Percentiles rank a stretch among this genome's conserved stretches.
Conservation (phyloP, 2,797 vertebrate species). For the Centropyge bicolor region DNA sequence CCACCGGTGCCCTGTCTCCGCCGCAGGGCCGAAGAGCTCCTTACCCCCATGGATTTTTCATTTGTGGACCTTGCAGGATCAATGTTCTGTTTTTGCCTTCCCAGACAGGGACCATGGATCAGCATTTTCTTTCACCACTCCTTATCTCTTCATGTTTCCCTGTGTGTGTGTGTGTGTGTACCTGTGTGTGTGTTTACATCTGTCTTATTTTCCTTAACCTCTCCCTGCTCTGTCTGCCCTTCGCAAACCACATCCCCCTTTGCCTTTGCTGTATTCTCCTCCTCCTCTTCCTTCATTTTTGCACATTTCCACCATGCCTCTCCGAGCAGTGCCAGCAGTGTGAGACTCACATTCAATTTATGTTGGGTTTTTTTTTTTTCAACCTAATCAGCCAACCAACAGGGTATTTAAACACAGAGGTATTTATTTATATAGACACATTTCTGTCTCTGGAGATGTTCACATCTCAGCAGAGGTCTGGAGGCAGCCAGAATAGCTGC, state of each 20-base stretch:
- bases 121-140: conserved; percentile 75
- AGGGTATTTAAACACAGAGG: conserved; percentile 61
- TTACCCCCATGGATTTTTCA: conserved; percentile 88
- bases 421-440: conserved; percentile 73
- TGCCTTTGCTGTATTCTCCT: conserved; percentile 33
- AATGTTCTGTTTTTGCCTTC: conserved; percentile 85
- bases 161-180: conserved; percentile 28
- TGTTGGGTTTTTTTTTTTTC: conserved; percentile 19
- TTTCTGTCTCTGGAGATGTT: conserved; percentile 62
- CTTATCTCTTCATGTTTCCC: conserved; percentile 50
- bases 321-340: not conserved
- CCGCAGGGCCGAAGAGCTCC: conserved; percentile 74
- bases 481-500: conserved; percentile 67
- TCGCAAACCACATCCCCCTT: conserved; percentile 72
- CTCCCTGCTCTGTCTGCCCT: conserved; percentile 67
- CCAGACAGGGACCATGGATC: conserved; percentile 80
- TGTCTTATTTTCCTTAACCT: conserved; percentile 79
- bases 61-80: conserved; percentile 86
- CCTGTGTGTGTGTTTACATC: conserved; percentile 44
- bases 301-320: conserved; percentile 11
- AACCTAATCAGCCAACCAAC: conserved; percentile 48
- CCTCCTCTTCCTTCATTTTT: conserved; percentile 17
- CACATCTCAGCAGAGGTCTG: conserved; percentile 60
- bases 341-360: conserved; percentile 22
- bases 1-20: conserved; percentile 73